Percentiles rank a stretch among this genome's conserved stretches.
Conservation (phyloP, 2,888 invertebrate genomes). For the Drosophila austrosaltans region DNA sequence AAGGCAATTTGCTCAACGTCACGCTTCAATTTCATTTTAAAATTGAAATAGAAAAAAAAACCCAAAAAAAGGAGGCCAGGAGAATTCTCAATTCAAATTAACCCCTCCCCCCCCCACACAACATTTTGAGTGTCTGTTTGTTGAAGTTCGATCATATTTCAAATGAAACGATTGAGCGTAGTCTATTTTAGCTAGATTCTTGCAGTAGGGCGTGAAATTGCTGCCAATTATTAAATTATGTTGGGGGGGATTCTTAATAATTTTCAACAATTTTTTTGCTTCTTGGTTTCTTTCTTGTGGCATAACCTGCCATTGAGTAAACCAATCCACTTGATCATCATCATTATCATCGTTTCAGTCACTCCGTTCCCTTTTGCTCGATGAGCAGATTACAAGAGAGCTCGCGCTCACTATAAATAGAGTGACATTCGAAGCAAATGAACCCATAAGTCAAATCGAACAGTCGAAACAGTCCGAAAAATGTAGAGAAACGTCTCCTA, state of each 20-base stretch:
- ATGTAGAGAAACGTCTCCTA: constrained; percentile 27
- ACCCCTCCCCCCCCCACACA: background rate
- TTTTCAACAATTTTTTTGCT: background rate
- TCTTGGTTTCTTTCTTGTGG: constrained; percentile 37
- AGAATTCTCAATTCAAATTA: constrained; percentile 27
- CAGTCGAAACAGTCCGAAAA: constrained; percentile 48
- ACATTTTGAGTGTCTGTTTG: constrained; percentile 31
- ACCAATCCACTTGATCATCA: constrained; percentile 54
- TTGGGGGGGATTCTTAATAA: constrained; percentile 12
- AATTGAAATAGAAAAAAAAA: constrained; percentile 78
- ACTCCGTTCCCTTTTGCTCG: constrained; percentile 21
- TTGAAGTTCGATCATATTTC: constrained; percentile 65
- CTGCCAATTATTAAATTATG: constrained; percentile 55
- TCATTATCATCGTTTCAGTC: constrained; percentile 21
- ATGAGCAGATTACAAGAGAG: constrained; percentile 45
- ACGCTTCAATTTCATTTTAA: constrained; percentile 71
- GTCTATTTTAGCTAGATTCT: constrained; percentile 44
- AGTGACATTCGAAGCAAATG: constrained; percentile 72
- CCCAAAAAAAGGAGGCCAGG: constrained; percentile 43
- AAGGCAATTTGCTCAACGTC: constrained; percentile 73
- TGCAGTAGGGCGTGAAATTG: constrained; percentile 74
- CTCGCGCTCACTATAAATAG: constrained; percentile 61
- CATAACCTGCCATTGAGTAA: constrained; percentile 46
- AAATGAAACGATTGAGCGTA: constrained; percentile 80
- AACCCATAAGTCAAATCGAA: constrained; percentile 82